phyloP scores from a whole-genome alignment of 2,888 invertebrate species.

The Epirrhoe alternata region DNA sequence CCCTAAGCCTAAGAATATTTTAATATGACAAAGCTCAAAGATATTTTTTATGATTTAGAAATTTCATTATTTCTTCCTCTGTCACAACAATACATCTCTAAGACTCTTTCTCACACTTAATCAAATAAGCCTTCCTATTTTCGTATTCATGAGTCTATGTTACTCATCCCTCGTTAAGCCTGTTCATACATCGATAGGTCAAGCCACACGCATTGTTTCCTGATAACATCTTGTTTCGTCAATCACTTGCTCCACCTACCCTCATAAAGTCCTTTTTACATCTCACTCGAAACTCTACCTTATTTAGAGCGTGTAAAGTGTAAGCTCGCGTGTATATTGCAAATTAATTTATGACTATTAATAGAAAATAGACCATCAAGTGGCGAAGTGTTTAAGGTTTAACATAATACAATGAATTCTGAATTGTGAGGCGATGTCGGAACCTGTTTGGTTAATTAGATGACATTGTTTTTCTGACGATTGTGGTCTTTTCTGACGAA shows the following conservation, averaged over 20 bases:
- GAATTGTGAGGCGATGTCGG: conserved; percentile 53
- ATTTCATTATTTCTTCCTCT: background rate
- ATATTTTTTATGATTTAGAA: background rate
- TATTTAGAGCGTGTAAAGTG: conserved; percentile 13
- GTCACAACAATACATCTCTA: conserved; percentile 8
- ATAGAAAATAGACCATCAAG: conserved; percentile 60
- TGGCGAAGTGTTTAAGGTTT: conserved; percentile 55
- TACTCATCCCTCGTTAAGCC: conserved; percentile 56
- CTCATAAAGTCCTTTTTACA: conserved; percentile 38
- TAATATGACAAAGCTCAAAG: background rate
- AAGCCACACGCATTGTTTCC: conserved; percentile 78
- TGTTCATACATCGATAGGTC: conserved; percentile 62
- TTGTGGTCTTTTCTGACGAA: background rate
- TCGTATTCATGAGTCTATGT: conserved; percentile 44
- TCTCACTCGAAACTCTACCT: conserved; percentile 16
- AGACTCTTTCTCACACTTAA: conserved; percentile 24
- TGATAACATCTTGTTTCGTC: conserved; percentile 75
- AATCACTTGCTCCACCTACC: conserved; percentile 66
- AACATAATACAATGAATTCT: conserved; percentile 49
- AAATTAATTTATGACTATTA: conserved; percentile 53
- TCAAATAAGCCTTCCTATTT: conserved; percentile 34
- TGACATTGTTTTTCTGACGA: conserved; percentile 15
- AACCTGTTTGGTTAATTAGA: conserved; percentile 21
- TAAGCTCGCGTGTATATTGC: conserved; percentile 19
- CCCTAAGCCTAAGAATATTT: too few species aligned